A percentile compares a stretch with the other conserved stretches of the same genome.
These are phyloP conservation scores for Seladonia tumulorum DNA, from an alignment of 2,888 invertebrate species.

Conservation along the genomic window DNA sequence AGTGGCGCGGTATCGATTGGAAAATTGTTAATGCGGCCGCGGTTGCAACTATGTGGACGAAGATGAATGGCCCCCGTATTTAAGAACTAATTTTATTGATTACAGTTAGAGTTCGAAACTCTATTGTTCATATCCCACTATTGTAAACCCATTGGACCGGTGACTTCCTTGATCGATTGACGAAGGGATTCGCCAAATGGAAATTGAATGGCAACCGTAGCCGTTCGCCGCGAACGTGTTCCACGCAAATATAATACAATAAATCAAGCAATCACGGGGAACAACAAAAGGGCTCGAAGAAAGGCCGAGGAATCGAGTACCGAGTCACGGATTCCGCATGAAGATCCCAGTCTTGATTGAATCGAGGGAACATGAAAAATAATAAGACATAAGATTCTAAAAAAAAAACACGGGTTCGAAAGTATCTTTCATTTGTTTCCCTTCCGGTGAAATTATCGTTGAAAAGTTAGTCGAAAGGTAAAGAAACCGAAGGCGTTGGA, in stretches of 20 bases:
- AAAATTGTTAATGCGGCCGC: constrained; percentile 16
- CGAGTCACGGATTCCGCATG: neutral
- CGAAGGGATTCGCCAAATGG: constrained; percentile 16
- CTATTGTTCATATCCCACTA: neutral
- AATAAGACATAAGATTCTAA: neutral
- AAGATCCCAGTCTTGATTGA: constrained; percentile 27
- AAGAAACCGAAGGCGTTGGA: neutral
- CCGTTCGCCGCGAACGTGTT: constrained; percentile 29
- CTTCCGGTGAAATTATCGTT: neutral
- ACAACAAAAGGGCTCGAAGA: constrained; percentile 31
- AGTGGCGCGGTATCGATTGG: constrained; percentile 6
- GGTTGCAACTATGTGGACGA: constrained; percentile 3
- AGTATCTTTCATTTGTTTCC: neutral
- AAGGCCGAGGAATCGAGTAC: constrained; percentile 12
- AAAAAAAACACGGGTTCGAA: too few species aligned
- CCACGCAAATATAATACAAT: constrained; percentile 57
- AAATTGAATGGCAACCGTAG: constrained; percentile 11
- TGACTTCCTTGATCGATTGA: constrained; percentile 12
- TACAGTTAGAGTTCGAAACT: neutral
- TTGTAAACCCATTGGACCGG: neutral
- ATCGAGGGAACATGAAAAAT: constrained; percentile 27
- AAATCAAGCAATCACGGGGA: constrained; percentile 56
- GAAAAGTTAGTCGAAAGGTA: neutral
- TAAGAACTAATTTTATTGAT: constrained; percentile 11
- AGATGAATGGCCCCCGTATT: constrained; percentile 3